A percentile compares a stretch with the other conserved stretches of the same genome.
Evolutionary conservation across 1,140 invertebrate species (phyloP).

Genomic region (Paraescarpia echinospica): DNA sequence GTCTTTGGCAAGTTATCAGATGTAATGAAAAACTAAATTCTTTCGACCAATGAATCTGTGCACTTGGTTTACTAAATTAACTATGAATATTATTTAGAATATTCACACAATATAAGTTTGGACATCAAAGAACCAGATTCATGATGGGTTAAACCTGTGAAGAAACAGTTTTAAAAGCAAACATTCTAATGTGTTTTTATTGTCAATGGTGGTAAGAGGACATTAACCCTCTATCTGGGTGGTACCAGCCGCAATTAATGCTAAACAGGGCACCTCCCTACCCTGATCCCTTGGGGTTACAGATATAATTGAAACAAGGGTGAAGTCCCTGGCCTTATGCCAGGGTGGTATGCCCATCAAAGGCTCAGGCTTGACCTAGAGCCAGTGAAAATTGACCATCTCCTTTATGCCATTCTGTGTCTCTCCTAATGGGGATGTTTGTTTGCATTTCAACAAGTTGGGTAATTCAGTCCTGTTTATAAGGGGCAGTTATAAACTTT

Average conservation of each 20-base stretch:
- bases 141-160: too few species aligned
- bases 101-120: too few species aligned
- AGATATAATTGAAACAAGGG: neutral
- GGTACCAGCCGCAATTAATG: neutral
- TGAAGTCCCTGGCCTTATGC: neutral
- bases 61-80: too few species aligned
- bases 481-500: neutral
- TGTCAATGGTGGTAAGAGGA: too few species aligned
- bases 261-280: neutral
- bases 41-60: too few species aligned
- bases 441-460: neutral
- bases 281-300: neutral
- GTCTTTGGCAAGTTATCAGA: too few species aligned
- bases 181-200: too few species aligned
- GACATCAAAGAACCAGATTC: too few species aligned
- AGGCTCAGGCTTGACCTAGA: neutral
- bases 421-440: neutral
- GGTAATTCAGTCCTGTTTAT: neutral
- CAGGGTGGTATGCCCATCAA: neutral
- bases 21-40: too few species aligned
- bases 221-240: neutral
- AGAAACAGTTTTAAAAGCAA: too few species aligned
- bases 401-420: neutral
- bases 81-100: too few species aligned
- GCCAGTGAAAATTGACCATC: neutral